Evolutionary conservation across 2,888 invertebrate species (phyloP), one percentile per base, ranked within the genome.

Genomic region (Epiblema foenella): DNA sequence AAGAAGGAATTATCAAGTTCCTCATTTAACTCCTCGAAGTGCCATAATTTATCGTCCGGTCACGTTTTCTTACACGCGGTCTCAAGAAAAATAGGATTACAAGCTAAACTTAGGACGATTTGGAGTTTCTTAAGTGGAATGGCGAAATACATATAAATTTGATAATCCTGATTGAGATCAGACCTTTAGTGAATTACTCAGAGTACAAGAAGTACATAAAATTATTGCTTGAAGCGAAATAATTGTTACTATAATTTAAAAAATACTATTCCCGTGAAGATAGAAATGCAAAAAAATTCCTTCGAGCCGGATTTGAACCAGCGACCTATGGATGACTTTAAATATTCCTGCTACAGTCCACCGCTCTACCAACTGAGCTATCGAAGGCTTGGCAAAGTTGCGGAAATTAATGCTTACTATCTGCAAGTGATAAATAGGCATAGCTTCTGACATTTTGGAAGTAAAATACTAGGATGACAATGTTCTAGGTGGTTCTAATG

Each of bases 281-380:
- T n/a, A 62, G 15, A 42, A 49, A 68, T 63, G 52, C 46, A 64
- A 68, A 72, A 69, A 57, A 66, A 75, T 54, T 93, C 93, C 93
- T 93, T 93, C 93, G 93, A 94, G 92, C 93, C 93, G 93, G 93
- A 94, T 93, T 94, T 93, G 93, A 94, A 94, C 93, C 93, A 94
- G 93, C 92, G 93, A 94, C 93, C 93, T 94, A 93, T 93, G 93
- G 93, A 94, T 94, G 12, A 29, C 91, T 78, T 77, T 79, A 68
- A 3, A n/a, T 8, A 42, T 59, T 57, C 85, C 82, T 37, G 69
- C 93, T 93, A 94, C 93, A 93, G 93, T 93, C 93, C 93, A 94
- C 93, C 93, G 93, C 93, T 94, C 93, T 93, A 94, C 93, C 93
- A 94, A 93, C 93, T 94, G 93, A 94, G 93, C 93, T 94, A 94